These are phyloP conservation scores for Beris chalybata DNA, from an alignment of 2,888 invertebrate genomes.

Conservation along the genomic window DNA sequence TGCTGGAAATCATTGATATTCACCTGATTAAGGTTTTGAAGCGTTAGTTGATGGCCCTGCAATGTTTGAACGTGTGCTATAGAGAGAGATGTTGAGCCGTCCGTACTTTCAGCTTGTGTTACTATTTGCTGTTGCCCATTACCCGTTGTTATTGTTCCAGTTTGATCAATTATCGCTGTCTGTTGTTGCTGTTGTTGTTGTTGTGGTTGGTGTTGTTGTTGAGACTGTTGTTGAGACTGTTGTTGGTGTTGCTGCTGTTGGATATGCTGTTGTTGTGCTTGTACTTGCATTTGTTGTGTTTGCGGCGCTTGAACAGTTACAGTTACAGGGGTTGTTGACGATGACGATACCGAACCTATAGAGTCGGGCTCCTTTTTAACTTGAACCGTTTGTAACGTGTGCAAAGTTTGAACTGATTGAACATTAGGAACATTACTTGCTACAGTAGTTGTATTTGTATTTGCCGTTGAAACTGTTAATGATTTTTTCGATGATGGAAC, in stretches of 20 bases:
- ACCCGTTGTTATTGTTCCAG: constrained; percentile 34
- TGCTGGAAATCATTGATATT: constrained; percentile 43
- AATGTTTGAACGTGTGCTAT: constrained; percentile 57
- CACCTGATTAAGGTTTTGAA: constrained; percentile 57
- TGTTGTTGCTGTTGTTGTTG: constrained; percentile 46
- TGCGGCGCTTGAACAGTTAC: constrained; percentile 40
- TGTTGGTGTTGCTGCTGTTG: constrained; percentile 45
- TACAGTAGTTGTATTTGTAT: constrained; percentile 33
- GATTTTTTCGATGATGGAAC: constrained; percentile 43
- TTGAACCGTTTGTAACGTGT: constrained; percentile 54
- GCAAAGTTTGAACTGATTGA: constrained; percentile 54
- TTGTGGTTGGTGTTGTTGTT: constrained; percentile 44
- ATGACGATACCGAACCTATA: constrained; percentile 35
- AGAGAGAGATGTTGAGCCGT: constrained; percentile 54
- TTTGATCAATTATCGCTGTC: constrained; percentile 32
- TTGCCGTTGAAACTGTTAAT: constrained; percentile 35
- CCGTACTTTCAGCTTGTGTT: constrained; percentile 55
- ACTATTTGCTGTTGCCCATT: constrained; percentile 50
- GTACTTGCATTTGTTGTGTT: constrained; percentile 34
- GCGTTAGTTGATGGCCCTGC: constrained; percentile 55
- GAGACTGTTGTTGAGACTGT: constrained; percentile 48
- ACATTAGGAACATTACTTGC: constrained; percentile 50
- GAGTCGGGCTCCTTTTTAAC: constrained; percentile 57
- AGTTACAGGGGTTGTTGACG: constrained; percentile 40
- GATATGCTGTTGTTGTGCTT: constrained; percentile 41